Conservation (phyloP, 2,113 vertebrate genomes). For the Oenanthe oenanthe region DNA sequence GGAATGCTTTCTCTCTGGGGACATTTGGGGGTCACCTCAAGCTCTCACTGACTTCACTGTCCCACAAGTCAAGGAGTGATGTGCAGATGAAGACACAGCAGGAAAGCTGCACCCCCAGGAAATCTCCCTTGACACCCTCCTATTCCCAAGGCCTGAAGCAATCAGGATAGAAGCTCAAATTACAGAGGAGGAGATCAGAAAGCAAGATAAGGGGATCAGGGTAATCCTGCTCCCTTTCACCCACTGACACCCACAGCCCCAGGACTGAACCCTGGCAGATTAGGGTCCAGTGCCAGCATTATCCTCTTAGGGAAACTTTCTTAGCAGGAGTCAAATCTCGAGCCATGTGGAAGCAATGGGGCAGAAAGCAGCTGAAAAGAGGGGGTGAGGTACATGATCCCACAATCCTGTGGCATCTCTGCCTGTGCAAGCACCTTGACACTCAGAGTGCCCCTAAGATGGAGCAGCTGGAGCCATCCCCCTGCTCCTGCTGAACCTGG, state of each 20-base stretch:
- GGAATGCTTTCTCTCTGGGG: not conserved
- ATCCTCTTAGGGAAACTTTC: not conserved
- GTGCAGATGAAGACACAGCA: not conserved
- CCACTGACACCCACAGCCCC: accelerated
- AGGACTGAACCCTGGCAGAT: not conserved
- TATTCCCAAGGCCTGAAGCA: not conserved
- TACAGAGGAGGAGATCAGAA: constrained; percentile 27
- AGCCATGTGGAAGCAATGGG: not conserved
- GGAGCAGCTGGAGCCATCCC: not conserved
- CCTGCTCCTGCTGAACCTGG: not conserved
- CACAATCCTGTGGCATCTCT: not conserved
- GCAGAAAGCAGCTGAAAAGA: not conserved
- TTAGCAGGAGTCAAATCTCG: not conserved
- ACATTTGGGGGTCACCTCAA: not conserved
- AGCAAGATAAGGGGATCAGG: constrained; percentile 6
- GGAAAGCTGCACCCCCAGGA: not conserved
- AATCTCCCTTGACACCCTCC: not conserved
- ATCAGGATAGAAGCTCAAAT: not conserved
- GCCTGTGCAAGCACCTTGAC: not conserved
- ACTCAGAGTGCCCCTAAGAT: not conserved
- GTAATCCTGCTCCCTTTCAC: constrained; percentile 36
- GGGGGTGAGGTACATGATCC: not conserved
- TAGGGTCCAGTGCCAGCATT: not conserved
- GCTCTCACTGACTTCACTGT: not conserved
- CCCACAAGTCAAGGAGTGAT: not conserved